Evolutionary conservation across 2,797 vertebrate genomes (phyloP).

Genomic region (Tragelaphus eurycerus): DNA sequence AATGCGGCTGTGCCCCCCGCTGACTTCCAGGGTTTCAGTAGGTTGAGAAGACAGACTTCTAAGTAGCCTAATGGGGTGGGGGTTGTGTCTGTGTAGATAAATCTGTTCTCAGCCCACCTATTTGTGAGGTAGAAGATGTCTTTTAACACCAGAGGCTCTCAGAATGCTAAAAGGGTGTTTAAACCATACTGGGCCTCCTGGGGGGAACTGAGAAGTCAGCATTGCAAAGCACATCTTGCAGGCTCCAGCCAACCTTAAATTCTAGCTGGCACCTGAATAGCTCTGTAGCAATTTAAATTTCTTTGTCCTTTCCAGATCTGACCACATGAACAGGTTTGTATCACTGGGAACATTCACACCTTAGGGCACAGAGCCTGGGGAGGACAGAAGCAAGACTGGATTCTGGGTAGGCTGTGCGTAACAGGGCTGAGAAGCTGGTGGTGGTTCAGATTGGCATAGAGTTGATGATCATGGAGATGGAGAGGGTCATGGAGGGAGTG

Average conservation of each 20-base stretch:
- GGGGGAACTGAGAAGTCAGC: conserved; percentile 51
- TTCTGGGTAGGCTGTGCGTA: neutral
- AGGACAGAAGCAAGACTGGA: neutral
- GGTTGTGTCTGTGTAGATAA: conserved; percentile 50
- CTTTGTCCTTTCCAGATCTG: conserved; percentile 32
- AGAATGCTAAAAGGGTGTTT: conserved; percentile 64
- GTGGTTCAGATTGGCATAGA: neutral
- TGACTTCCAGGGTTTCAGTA: neutral
- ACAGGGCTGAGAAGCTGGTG: neutral
- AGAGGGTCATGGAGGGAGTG: neutral
- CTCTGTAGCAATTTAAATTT: conserved; percentile 51
- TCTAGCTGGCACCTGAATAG: conserved; percentile 46
- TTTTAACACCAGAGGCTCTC: conserved; percentile 48
- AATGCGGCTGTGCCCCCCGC: neutral
- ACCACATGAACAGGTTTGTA: neutral
- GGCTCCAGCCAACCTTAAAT: conserved; percentile 58
- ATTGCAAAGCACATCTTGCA: conserved; percentile 38
- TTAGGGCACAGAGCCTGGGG: neutral
- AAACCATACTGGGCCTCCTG: conserved; percentile 14
- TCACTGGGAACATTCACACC: neutral
- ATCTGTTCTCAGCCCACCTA: conserved; percentile 41
- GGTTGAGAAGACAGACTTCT: conserved; percentile 35
- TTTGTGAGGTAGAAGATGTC: conserved; percentile 40
- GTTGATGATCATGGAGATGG: neutral
- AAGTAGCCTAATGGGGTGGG: neutral